phyloP scores from a whole-genome alignment of 1,140 invertebrate species.

The Orchestia grillus region DNA sequence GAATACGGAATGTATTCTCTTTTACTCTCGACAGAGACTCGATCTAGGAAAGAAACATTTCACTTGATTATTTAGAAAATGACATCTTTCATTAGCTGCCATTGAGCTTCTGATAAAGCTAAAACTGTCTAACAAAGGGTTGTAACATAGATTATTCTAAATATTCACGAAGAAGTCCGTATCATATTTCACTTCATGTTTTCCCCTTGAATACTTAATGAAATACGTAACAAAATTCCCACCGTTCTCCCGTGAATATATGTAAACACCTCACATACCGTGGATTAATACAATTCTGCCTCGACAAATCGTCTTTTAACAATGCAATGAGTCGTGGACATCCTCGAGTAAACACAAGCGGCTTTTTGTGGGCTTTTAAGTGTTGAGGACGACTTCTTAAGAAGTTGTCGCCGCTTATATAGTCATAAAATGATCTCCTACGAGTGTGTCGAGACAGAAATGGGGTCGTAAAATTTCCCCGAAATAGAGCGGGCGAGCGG shows the following conservation, averaged over 20 bases:
- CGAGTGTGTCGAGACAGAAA: conserved; percentile 51
- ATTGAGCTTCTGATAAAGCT: background rate
- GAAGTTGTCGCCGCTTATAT: conserved; percentile 53
- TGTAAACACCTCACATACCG: background rate
- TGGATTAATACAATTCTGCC: background rate
- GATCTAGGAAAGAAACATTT: background rate
- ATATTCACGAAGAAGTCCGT: background rate
- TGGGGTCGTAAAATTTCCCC: conserved; percentile 48
- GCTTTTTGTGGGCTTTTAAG: conserved; percentile 22
- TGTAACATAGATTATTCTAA: background rate
- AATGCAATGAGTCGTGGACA: background rate
- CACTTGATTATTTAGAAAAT: background rate
- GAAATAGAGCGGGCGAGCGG: conserved; percentile 30
- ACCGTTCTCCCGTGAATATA: background rate
- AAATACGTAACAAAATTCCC: background rate
- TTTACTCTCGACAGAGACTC: background rate
- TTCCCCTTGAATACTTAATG: background rate
- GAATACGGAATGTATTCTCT: background rate
- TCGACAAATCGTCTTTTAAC: background rate
- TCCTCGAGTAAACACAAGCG: background rate
- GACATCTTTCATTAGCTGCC: background rate
- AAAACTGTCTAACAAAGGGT: background rate
- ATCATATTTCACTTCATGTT: background rate
- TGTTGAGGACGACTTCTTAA: conserved; percentile 45
- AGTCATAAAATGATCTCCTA: conserved; percentile 53